Evolutionary conservation across 2,113 vertebrate species (phyloP), one percentile per base, ranked within the genome.

Genomic region (Malurus alboscapulatus): DNA sequence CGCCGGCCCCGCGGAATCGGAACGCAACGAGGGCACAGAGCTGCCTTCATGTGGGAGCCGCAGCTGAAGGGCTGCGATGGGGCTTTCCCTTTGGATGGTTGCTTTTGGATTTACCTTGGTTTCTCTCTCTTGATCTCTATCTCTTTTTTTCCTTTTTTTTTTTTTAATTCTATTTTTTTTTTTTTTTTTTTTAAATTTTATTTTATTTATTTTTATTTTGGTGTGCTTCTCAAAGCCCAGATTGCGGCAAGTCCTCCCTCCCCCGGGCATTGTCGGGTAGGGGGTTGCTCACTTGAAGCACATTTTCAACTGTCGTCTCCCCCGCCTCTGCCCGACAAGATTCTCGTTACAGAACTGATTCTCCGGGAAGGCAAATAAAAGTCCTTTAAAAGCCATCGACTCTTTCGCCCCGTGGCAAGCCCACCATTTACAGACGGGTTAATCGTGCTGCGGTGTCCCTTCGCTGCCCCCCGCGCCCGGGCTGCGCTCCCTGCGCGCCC

Each of bases 61-160:
- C 63, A n/a, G 26, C 7, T 8, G 59, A 42, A 74, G 32, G 40
- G 74, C 54, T 83, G 63, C 9, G 3, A 8, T 18, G 32, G 14
- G 57, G 68, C 17, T 92, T 84, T 75, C 36, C 2, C 3, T 67
- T 92, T 76, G 57, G 68, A 45, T 40, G 27, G 30, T 30, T 53
- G 62, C 17, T 50, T 72, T n/a, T 22, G 53, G 17, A 29, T 67
- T 62, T 54, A 27, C 65, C 59, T 67, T 34, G 14, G 9, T 69
- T 73, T 65, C 26, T 77, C 7, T 53, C 4, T 26, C 13, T 47
- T 29, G 34, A 18, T 24, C 1, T 6, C 17, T 38, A 4, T 19
- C 5, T 51, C 2, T 2, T 13, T 14, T 2, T 26, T 9, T 4
- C 17, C 17, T 6, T 42, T 29, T 9, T 7, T 3, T 5, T 5